Base-by-base conservation (phyloP, 1,140 invertebrate species). In the Geopemphigus sp. region DNA sequence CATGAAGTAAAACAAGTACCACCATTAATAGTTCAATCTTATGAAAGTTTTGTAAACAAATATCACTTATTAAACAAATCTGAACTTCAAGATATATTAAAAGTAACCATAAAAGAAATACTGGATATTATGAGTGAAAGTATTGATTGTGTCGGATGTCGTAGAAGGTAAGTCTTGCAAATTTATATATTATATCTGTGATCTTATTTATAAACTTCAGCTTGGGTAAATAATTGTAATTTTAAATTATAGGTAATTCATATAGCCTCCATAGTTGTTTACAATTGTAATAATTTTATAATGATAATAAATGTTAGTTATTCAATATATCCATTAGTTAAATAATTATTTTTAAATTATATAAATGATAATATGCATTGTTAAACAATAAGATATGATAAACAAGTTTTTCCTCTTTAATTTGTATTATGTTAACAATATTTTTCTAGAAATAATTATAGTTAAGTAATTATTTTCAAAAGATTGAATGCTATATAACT, bases 111-210 rank as follows among this genome's bases (percentile, higher is more conserved):
- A 83, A 90, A 91, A 83, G 92, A 95, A 86, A 90, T 96, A 80
- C 88, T 94, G 83, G 89, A 90, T 82, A 91, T 95, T 84, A 87
- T 97, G 73, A 91, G 93, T 86, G 93, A 95, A 87, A 91, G 91
- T 84, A 94, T 96, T 83, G 94, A 94, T 74, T 97, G 95, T 89
- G 93, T 96, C 84, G 95, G 95, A 66, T 97, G 95, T 86, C 88
- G 94, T 82, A 89, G 93, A 89, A 95, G 93, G 94, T 94, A 88
- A 83, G 81, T 61, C 47, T 32, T 53, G 0, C 59, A 63, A 14
- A 11, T 5, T 26, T 24, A 26, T 50, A 50, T 54, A 2, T 54
- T 54, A 54, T 54, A 54, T 8, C 15, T 15, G 19, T 54, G 2
- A 54, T 54, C 19, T 54, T 54, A 50, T 50, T 12, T 50, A 50